These are phyloP conservation scores for Brienomyrus brachyistius DNA, from an alignment of 2,113 vertebrate species.

Conservation along the genomic window DNA sequence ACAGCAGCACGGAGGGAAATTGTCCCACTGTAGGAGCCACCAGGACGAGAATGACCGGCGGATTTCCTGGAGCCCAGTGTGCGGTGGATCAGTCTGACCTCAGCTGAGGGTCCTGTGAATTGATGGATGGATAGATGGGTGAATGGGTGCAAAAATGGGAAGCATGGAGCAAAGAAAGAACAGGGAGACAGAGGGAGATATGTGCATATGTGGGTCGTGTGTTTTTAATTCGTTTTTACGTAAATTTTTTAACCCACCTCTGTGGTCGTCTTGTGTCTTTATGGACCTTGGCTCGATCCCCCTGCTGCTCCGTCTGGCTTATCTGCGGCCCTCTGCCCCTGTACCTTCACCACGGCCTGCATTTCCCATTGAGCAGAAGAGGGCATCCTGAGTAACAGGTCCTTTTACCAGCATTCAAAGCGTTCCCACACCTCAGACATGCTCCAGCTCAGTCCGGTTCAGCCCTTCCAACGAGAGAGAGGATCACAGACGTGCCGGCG, in stretches of 20 bases:
- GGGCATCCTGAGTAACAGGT: neutral
- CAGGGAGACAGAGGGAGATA: neutral
- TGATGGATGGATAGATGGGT: neutral
- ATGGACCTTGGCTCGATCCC: neutral
- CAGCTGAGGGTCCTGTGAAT: neutral
- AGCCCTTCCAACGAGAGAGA: neutral
- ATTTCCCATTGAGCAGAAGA: neutral
- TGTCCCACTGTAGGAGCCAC: neutral
- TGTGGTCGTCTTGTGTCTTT: neutral
- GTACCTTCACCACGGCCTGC: neutral
- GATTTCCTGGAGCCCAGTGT: neutral
- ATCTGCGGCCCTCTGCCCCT: neutral
- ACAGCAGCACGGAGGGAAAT: neutral
- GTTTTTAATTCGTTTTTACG: neutral
- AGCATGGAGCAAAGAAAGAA: neutral
- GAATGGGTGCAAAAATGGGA: neutral
- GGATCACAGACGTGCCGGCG: neutral
- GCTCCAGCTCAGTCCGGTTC: neutral
- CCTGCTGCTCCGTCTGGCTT: neutral
- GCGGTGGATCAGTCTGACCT: neutral
- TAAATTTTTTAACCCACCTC: neutral
- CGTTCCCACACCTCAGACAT: neutral
- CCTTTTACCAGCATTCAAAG: neutral
- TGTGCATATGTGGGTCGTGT: neutral
- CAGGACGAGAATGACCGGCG: neutral